Percentiles rank a stretch among this genome's conserved stretches.
Conservation (phyloP, 1,140 invertebrate species). For the Drosophila asahinai region DNA sequence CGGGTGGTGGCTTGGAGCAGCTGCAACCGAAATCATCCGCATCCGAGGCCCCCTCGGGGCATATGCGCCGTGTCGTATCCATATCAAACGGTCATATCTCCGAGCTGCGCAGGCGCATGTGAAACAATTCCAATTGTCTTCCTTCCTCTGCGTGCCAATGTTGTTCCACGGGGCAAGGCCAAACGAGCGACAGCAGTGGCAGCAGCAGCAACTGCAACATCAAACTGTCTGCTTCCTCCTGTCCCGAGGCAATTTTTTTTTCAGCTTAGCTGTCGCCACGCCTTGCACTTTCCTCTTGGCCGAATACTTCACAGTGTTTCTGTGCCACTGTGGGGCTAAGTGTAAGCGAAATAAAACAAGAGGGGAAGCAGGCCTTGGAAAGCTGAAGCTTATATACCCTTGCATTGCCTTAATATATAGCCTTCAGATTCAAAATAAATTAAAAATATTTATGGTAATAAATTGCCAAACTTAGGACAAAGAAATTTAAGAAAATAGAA, state of each 20-base stretch:
- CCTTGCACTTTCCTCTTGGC: slow-evolving; percentile 61
- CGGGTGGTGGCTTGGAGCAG: slow-evolving; percentile 46
- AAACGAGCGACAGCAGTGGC: slow-evolving; percentile 10
- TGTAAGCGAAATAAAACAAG: slow-evolving; percentile 54
- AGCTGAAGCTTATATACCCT: no score
- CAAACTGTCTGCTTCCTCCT: slow-evolving; percentile 35
- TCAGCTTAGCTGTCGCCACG: slow-evolving; percentile 29
- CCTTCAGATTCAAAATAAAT: no score
- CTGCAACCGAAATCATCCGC: slow-evolving; percentile 46
- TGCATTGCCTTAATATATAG: no score
- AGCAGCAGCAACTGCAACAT: slow-evolving; percentile 2
- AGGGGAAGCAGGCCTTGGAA: slow-evolving; percentile 1
- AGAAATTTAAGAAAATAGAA: no score
- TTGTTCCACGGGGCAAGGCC: slow-evolving; percentile 67
- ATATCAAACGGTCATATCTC: slow-evolving; percentile 55
- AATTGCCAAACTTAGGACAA: no score
- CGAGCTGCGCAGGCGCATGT: slow-evolving; percentile 47
- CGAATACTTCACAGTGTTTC: slow-evolving; percentile 59
- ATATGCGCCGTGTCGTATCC: slow-evolving; percentile 20
- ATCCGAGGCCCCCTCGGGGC: slow-evolving; percentile 18
- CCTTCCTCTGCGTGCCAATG: slow-evolving; percentile 41
- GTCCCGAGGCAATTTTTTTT: slow-evolving; percentile 15
- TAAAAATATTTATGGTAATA: no score
- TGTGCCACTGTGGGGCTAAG: slow-evolving; percentile 64
- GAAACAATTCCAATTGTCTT: slow-evolving; percentile 63